Percentiles rank a stretch among this genome's conserved stretches.
phyloP scores from a whole-genome alignment of 1,140 invertebrate species.

The Augochlora pura region DNA sequence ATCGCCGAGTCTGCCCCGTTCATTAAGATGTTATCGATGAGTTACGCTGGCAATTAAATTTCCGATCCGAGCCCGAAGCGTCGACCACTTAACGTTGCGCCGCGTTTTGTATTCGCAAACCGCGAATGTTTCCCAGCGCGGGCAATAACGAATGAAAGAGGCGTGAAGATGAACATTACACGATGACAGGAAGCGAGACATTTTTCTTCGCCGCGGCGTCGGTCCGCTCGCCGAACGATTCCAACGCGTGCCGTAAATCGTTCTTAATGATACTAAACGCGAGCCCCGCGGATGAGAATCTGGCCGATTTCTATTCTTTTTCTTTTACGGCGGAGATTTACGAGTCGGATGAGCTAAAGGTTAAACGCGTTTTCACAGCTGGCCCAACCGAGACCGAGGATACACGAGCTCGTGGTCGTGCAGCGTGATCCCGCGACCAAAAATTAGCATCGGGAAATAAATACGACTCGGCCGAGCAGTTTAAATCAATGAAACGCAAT shows the following conservation, averaged over 20 bases:
- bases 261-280: slow-evolving; percentile 25
- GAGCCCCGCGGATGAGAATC: not conserved
- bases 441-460: not conserved
- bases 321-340: slow-evolving; percentile 21
- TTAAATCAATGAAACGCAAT: too few relatives aligned
- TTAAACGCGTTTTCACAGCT: not conserved
- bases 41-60: too few relatives aligned
- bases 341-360: slow-evolving; percentile 14
- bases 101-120: too few relatives aligned
- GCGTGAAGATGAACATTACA: not conserved
- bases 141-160: not conserved
- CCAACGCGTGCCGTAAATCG: slow-evolving; percentile 3
- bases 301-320: slow-evolving; percentile 9
- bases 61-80: too few relatives aligned
- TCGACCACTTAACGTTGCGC: too few relatives aligned
- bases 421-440: not conserved
- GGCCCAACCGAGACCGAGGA: too few relatives aligned
- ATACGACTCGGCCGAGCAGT: not conserved
- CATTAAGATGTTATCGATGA: too few relatives aligned
- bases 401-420: not conserved
- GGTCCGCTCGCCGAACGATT: not conserved
- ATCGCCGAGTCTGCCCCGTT: too few relatives aligned
- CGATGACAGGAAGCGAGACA: not conserved
- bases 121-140: too few relatives aligned
- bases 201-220: not conserved